A percentile compares a stretch with the other conserved stretches of the same genome.
phyloP scores from a whole-genome alignment of 2,888 invertebrate genomes.

The Cheilosia variabilis region DNA sequence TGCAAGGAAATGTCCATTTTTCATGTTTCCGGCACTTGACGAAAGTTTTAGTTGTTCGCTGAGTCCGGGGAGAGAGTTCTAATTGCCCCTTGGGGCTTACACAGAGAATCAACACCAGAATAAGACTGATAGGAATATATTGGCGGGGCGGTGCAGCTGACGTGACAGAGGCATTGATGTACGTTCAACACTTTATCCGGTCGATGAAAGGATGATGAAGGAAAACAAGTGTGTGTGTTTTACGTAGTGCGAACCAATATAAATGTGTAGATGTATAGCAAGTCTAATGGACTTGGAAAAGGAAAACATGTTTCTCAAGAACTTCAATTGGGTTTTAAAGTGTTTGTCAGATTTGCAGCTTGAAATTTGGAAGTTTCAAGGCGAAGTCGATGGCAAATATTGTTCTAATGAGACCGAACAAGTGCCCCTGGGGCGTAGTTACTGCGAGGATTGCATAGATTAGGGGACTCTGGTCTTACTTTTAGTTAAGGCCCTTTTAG shows the following conservation, averaged over 20 bases:
- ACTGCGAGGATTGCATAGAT: background rate
- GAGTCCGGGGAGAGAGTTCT: slow-evolving; percentile 66
- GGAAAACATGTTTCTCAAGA: slow-evolving; percentile 42
- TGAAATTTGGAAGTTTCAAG: slow-evolving; percentile 14
- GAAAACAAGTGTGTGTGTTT: background rate
- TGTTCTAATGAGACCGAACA: background rate
- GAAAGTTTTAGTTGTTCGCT: slow-evolving; percentile 70
- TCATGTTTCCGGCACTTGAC: slow-evolving; percentile 75
- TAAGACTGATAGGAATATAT: slow-evolving; percentile 23
- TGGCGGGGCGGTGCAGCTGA: background rate
- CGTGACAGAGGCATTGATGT: slow-evolving; percentile 60
- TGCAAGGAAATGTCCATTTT: slow-evolving; percentile 75
- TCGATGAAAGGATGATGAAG: slow-evolving; percentile 44
- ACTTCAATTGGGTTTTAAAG: slow-evolving; percentile 61
- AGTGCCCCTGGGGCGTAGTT: background rate
- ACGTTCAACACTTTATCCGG: slow-evolving; percentile 66
- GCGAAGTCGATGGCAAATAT: slow-evolving; percentile 9
- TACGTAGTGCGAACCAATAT: background rate
- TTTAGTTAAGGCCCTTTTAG: background rate
- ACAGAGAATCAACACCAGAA: slow-evolving; percentile 20
- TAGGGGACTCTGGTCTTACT: background rate
- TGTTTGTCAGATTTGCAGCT: slow-evolving; percentile 40
- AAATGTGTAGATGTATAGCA: slow-evolving; percentile 9
- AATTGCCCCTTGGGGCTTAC: slow-evolving; percentile 73
- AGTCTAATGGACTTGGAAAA: slow-evolving; percentile 65